Evolutionary conservation across 37 sponge, comb jelly and placozoan species (phyloP), one percentile per base, ranked within the genome.

Genomic region (Haliclona indistincta): DNA sequence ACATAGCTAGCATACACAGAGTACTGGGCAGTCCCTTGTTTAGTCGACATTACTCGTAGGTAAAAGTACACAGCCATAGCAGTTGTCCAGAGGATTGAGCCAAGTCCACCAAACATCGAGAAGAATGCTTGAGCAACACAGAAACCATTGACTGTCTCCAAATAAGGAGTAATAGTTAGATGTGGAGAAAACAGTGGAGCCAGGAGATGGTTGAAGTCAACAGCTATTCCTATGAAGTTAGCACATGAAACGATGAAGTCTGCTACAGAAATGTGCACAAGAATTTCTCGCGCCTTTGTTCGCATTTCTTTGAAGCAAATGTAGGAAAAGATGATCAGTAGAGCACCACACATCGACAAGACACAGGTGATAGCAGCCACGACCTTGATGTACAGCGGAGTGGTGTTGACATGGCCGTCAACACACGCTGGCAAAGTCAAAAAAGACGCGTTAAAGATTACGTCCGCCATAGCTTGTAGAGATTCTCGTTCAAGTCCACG

Each of bases 181-280:
- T 58, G n/a, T 6, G 60, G 60, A 20, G n/a, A 26, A n/a, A 25
- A 20, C 7, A 11, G 26, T 25, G 60, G 22, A 20, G 6, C 60
- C 4, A 66, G 19, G 67, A 73, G 73, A 25, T 56, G 67, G 39
- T 86, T 68, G 73, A 86, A 86, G 38, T 86, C 66, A 7, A 87
- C 82, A 47, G 40, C 36, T 8, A 70, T 62, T 28, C 87, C 87
- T 33, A 89, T 61, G 44, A 89, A 79, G 19, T 82, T 78, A 20
- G 83, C 83, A 41, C 64, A 73, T 22, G 81, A 74, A 2, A 79
- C 80, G 17, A 74, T 75, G 35, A 90, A 67, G 33, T 90, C 91
- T 23, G 82, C 82, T 6, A 90, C 38, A 0, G 91, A 90, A 4
- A 90, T 42, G 51, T 90, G 91, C 26, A 85, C 78, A 20, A 90